A percentile compares a stretch with the other conserved stretches of the same genome.
Conservation (phyloP, 2,888 invertebrate genomes). For the Apamea crenata region DNA sequence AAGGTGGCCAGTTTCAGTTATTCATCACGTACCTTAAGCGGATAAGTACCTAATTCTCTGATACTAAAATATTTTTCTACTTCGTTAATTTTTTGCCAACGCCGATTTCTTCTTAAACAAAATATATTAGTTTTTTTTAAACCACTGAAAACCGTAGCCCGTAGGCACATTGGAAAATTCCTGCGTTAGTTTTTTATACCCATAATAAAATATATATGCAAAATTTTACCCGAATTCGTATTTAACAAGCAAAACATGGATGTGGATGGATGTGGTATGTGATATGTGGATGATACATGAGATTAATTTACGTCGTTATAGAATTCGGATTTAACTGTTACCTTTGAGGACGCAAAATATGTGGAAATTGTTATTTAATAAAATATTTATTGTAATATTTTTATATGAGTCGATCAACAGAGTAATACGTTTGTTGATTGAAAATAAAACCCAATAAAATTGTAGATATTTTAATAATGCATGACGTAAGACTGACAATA, state of each 20-base stretch:
- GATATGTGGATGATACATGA: neutral
- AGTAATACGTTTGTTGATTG: neutral
- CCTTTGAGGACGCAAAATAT: slow-evolving; percentile 7
- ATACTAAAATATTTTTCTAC: neutral
- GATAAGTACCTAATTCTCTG: too few relatives aligned
- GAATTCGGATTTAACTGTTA: neutral
- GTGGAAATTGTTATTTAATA: neutral
- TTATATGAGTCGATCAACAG: neutral
- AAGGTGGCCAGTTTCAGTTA: neutral
- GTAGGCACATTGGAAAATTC: slow-evolving; percentile 29
- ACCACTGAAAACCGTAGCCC: slow-evolving; percentile 11
- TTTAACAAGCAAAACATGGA: slow-evolving; percentile 11
- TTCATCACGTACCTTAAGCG: neutral
- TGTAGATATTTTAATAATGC: neutral
- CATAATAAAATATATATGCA: slow-evolving; percentile 35
- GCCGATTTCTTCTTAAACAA: neutral
- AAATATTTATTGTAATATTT: slow-evolving; percentile 1
- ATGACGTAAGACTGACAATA: neutral
- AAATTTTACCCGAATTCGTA: slow-evolving; percentile 5
- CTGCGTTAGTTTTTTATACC: slow-evolving; percentile 26
- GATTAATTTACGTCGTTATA: neutral
- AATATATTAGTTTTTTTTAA: slow-evolving; percentile 10
- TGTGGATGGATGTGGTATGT: neutral
- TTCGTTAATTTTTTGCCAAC: neutral
- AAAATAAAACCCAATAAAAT: neutral